These are phyloP conservation scores for Orthonychiurus folsomi DNA, from an alignment of 2,888 invertebrate genomes.

Conservation along the genomic window DNA sequence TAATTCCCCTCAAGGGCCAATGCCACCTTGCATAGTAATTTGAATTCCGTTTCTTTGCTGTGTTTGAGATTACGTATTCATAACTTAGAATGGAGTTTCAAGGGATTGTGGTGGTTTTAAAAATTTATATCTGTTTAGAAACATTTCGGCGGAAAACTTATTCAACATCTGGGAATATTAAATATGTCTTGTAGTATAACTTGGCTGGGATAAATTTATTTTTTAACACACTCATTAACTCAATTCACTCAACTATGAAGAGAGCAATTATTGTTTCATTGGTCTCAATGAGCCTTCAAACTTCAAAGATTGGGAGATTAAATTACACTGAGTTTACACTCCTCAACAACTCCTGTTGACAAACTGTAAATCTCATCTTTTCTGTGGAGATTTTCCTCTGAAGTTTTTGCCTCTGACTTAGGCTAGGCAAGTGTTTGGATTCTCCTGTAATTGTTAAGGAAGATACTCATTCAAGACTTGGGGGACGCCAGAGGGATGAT, in stretches of 20 bases:
- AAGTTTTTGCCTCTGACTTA: too few relatives aligned
- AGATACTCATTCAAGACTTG: not conserved
- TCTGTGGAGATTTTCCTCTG: not conserved
- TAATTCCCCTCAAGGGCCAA: not conserved
- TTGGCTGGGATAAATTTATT: not conserved
- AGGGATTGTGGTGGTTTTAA: too few relatives aligned
- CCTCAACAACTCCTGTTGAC: not conserved
- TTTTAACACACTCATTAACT: not conserved
- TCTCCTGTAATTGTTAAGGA: constrained; percentile 10
- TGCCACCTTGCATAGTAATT: not conserved
- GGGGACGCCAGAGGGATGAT: constrained; percentile 6
- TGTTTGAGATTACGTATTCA: too few relatives aligned
- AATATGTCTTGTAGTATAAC: not conserved
- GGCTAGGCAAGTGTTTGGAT: not conserved
- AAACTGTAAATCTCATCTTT: not conserved
- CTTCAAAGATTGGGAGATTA: not conserved
- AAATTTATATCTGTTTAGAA: too few relatives aligned
- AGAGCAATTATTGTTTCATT: not conserved
- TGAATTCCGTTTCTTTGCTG: not conserved
- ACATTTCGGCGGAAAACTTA: too few relatives aligned
- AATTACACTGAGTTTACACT: not conserved
- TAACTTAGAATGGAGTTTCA: too few relatives aligned
- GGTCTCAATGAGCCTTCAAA: not conserved
- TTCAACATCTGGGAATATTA: too few relatives aligned
- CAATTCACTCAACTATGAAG: not conserved